phyloP scores from a whole-genome alignment of 2,113 vertebrate genomes.

The Xenus cinereus region DNA sequence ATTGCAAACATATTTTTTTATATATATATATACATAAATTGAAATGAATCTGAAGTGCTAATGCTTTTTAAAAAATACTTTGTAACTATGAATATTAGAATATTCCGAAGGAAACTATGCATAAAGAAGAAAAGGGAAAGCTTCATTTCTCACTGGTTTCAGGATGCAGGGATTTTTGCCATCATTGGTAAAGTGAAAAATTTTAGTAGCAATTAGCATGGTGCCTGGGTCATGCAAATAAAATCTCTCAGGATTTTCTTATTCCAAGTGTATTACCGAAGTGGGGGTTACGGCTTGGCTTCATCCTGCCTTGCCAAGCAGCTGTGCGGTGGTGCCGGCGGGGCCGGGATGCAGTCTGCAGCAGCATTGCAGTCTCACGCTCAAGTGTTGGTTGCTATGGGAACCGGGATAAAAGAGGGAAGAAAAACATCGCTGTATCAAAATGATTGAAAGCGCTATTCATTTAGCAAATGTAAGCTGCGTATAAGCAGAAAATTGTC shows the following conservation, averaged over 20 bases:
- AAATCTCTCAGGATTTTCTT: background rate
- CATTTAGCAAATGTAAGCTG: background rate
- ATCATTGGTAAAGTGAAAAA: background rate
- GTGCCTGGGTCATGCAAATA: background rate
- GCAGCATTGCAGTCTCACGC: constrained; percentile 41
- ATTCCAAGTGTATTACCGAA: background rate
- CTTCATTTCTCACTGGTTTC: background rate
- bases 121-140: background rate
- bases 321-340: background rate
- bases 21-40: background rate
- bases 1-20: background rate
- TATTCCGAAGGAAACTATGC: background rate
- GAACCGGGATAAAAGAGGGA: background rate
- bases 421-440: background rate
- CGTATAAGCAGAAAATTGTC: background rate
- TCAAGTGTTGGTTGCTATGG: constrained; percentile 27
- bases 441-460: background rate
- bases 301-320: background rate
- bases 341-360: background rate
- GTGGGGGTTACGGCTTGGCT: background rate
- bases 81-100: background rate
- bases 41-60: background rate
- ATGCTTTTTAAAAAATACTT: background rate
- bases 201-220: background rate
- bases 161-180: background rate